phyloP scores from a whole-genome alignment of 2,113 vertebrate species.

The Trematomus loennbergii region DNA sequence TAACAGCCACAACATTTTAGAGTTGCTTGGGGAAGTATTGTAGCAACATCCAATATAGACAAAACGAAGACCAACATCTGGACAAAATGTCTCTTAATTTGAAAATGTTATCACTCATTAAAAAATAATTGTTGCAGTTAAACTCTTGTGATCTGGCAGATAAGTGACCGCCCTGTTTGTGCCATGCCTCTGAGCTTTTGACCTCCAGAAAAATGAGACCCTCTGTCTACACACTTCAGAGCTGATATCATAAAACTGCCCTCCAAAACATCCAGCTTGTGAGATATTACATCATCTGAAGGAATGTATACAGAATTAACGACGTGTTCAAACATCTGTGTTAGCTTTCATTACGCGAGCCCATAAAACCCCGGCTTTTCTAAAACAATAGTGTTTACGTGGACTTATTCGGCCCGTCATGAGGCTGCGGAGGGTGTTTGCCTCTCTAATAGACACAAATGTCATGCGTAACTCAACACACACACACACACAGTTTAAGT shows the following conservation, averaged over 20 bases:
- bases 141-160: neutral
- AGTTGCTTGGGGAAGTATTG: no score
- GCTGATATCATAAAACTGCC: conserved; percentile 57
- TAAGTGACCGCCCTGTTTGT: neutral
- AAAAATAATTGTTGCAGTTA: neutral
- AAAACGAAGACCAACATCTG: no score
- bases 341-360: conserved; percentile 66
- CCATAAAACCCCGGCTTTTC: conserved; percentile 64
- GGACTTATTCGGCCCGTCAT: conserved; percentile 49
- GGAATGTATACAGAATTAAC: conserved; percentile 76
- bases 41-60: no score
- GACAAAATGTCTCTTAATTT: no score
- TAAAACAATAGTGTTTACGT: conserved; percentile 77
- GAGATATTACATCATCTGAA: conserved; percentile 71
- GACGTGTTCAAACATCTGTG: conserved; percentile 76
- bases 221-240: conserved; percentile 9
- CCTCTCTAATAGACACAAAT: conserved; percentile 41
- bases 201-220: conserved; percentile 18
- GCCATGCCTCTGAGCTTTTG: conserved; percentile 10
- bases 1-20: no score
- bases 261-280: conserved; percentile 54
- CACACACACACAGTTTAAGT: neutral
- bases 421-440: conserved; percentile 32
- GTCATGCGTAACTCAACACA: conserved; percentile 35
- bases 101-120: neutral